Conservation (phyloP, 2,797 vertebrate species). For the Aplochiton taeniatus region DNA sequence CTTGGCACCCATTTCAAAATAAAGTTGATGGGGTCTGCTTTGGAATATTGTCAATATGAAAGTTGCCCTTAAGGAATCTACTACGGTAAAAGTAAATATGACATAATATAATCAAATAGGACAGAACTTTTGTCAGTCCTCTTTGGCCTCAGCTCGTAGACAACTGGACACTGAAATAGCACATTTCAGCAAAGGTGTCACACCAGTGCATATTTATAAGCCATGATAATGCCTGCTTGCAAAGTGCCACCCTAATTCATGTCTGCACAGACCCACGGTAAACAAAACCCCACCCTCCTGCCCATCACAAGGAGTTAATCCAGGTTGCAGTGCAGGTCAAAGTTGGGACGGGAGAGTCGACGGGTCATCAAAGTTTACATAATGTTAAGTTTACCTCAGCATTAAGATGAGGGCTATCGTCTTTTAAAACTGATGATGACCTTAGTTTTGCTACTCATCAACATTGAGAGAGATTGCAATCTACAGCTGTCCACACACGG, state of each 20-base stretch:
- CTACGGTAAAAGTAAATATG: constrained; percentile 31
- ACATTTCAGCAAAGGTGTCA: constrained; percentile 67
- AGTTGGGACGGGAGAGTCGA: constrained; percentile 41
- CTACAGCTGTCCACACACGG: constrained; percentile 63
- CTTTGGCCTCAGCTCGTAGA: constrained; percentile 39
- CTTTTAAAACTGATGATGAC: constrained; percentile 70
- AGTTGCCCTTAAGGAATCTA: constrained; percentile 31
- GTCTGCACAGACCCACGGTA: constrained; percentile 58
- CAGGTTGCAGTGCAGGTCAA: constrained; percentile 26
- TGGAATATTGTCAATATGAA: not conserved
- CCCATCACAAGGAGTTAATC: constrained; percentile 42
- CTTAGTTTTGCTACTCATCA: constrained; percentile 67
- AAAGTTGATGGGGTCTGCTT: no score
- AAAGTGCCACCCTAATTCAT: constrained; percentile 73
- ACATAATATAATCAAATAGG: no score
- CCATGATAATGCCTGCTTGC: constrained; percentile 64
- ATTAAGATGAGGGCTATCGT: constrained; percentile 56
- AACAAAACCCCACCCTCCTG: constrained; percentile 57
- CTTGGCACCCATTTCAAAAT: no score
- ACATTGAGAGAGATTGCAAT: constrained; percentile 65
- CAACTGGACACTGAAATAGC: constrained; percentile 45
- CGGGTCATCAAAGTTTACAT: constrained; percentile 58
- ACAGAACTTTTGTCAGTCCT: no score
- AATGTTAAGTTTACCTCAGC: constrained; percentile 48
- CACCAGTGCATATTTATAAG: constrained; percentile 49